Percentiles rank a stretch among this genome's conserved stretches.
These are phyloP conservation scores for Colinus virginianus DNA, from an alignment of 2,113 vertebrate genomes.

Conservation along the genomic window DNA sequence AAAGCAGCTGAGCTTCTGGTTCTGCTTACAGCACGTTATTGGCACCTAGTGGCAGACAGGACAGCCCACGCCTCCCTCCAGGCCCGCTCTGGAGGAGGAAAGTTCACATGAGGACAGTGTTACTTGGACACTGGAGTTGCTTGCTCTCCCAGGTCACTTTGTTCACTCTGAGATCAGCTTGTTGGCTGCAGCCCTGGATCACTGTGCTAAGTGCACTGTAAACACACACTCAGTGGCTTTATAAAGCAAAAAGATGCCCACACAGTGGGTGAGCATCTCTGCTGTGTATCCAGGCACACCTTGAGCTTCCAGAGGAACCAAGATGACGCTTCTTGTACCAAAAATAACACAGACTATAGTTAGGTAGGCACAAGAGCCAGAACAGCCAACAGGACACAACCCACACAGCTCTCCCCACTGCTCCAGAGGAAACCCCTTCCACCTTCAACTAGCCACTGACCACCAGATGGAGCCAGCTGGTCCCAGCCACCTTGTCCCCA, in stretches of 20 bases:
- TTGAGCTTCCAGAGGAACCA: not conserved
- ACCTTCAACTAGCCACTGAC: not conserved
- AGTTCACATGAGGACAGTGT: not conserved
- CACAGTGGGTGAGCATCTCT: not conserved
- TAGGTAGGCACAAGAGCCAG: not conserved
- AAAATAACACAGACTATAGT: not conserved
- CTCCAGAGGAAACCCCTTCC: not conserved
- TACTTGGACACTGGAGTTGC: not conserved
- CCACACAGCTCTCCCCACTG: rapidly evolving
- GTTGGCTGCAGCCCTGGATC: not conserved
- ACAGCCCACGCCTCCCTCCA: rapidly evolving
- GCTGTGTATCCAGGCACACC: not conserved
- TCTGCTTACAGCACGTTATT: not conserved
- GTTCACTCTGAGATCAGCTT: rapidly evolving
- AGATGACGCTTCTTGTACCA: not conserved
- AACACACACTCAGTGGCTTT: not conserved
- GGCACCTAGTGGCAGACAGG: not conserved
- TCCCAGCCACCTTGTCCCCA: not conserved
- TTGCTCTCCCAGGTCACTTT: not conserved
- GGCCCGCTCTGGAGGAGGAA: not conserved
- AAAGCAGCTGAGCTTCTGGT: not conserved
- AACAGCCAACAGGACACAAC: not conserved
- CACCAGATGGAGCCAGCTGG: not conserved
- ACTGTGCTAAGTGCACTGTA: not conserved
- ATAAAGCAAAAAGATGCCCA: not conserved